Conservation (phyloP, 1,140 invertebrate genomes). For the Gonatopus flavifemur region DNA sequence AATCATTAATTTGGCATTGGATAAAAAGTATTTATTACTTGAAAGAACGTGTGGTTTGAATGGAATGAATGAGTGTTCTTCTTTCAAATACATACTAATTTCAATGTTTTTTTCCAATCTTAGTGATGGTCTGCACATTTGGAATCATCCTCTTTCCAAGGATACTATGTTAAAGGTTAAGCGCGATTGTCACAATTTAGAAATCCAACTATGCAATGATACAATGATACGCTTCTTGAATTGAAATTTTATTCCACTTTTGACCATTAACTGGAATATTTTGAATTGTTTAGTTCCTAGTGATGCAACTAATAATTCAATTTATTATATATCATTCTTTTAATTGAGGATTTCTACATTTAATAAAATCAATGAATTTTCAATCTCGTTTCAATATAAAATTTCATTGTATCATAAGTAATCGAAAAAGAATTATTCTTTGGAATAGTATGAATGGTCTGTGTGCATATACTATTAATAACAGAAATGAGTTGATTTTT, state of each 20-base stretch:
- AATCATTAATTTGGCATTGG: too few species aligned
- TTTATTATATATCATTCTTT: too few species aligned
- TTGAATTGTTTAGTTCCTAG: too few species aligned
- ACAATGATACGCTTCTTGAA: conserved; percentile 13
- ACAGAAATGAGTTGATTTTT: conserved; percentile 63
- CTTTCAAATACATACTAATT: conserved; percentile 54
- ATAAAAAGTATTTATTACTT: too few species aligned
- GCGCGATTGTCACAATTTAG: conserved; percentile 32
- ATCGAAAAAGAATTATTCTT: conserved; percentile 29
- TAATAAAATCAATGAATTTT: too few species aligned
- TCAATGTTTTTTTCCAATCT: conserved; percentile 57
- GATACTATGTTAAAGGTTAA: conserved; percentile 55
- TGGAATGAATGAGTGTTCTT: conserved; percentile 48
- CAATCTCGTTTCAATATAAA: conserved; percentile 12
- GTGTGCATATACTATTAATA: conserved; percentile 61
- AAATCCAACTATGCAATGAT: conserved; percentile 19
- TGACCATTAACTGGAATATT: too few species aligned
- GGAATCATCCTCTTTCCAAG: conserved; percentile 54
- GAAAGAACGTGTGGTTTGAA: conserved; percentile 37
- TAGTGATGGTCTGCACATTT: conserved; percentile 53
- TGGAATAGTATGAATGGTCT: conserved; percentile 53
- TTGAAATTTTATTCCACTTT: conserved; percentile 7
- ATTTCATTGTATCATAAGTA: conserved; percentile 35
- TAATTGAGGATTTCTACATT: too few species aligned
- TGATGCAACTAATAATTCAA: too few species aligned